These are phyloP conservation scores for Cavia aperea DNA, from an alignment of 2,113 vertebrate species.

Conservation along the genomic window DNA sequence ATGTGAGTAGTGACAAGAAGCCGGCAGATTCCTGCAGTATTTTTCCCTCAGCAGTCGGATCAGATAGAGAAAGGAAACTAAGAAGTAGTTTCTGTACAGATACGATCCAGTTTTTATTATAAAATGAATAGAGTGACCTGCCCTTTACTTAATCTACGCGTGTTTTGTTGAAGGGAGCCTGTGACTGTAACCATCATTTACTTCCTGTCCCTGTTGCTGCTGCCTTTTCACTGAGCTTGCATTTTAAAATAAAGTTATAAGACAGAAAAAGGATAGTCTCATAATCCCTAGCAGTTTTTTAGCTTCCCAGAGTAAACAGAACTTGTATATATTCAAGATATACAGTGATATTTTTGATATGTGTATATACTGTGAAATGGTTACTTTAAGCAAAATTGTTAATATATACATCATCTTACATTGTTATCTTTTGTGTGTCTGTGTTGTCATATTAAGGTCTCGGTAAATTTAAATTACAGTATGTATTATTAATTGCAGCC, in stretches of 20 bases:
- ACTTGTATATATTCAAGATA: not conserved
- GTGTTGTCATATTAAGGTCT: not conserved
- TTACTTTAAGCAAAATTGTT: not conserved
- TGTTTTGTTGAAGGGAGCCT: not conserved
- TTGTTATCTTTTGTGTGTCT: not conserved
- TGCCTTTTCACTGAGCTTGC: not conserved
- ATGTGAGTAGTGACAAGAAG: not conserved
- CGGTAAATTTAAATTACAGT: not conserved
- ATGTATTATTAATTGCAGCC: not conserved
- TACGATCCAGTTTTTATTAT: not conserved
- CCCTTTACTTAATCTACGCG: not conserved
- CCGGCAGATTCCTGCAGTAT: not conserved
- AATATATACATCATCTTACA: not conserved
- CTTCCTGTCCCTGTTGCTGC: not conserved
- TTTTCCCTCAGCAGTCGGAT: not conserved
- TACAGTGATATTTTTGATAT: not conserved
- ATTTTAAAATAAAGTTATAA: not conserved
- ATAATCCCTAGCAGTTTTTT: not conserved
- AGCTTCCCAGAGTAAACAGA: not conserved
- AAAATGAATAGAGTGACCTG: not conserved
- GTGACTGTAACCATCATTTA: not conserved
- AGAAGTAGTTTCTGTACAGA: not conserved
- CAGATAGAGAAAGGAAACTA: not conserved
- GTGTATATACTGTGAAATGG: not conserved
- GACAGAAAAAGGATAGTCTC: not conserved